Base-by-base conservation (phyloP, 2,888 invertebrate genomes). In the Parelbella ahira region DNA sequence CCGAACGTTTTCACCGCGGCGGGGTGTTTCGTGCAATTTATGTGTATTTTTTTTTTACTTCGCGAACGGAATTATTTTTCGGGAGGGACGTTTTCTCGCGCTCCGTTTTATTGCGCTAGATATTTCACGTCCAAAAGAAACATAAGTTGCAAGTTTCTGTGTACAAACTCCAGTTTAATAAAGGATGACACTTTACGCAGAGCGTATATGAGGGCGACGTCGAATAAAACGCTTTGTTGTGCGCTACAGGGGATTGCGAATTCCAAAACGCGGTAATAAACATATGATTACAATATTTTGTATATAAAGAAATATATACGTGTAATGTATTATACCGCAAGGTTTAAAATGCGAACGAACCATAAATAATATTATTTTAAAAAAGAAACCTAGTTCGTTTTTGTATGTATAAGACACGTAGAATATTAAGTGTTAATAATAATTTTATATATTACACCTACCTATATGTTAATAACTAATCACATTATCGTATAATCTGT, bases 1-100 rank as follows among this genome's bases (percentile, higher is more conserved):
- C 63, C 49, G 61, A 67, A 69, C 65, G 60, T 73, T 76, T 77
- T 70, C 68, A 73, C 67, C 67, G 66, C 65, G 45, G 42, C 23
- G 43, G 34, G 44, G 59, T 59, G 63, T 65, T 64, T 57, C 63
- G 61, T 7, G 64, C 64, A 67, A 72, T 73, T 74, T 69, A 68
- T 65, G 63, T 62, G 59, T 34, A 58, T 63, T 69, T 64, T 68
- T 66, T n/a, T n/a, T n/a, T n/a, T n/a, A n/a, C n/a, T 57, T 39
- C 34, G 29, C n/a, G 18, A 12, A 25, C 25, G 13, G 33, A 41
- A 44, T 44, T 34, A 33, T 34, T 44, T 44, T 46, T 28, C 30
- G n/a, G 15, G 10, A 24, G 39, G 25, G 32, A 41, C 39, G 25
- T 27, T 32, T 41, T 33, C 39, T 41, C n/a, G n/a, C 39, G 32